Evolutionary conservation across 64 coral and sea anemone genomes (phyloP).

Genomic region (Actinia equina): DNA sequence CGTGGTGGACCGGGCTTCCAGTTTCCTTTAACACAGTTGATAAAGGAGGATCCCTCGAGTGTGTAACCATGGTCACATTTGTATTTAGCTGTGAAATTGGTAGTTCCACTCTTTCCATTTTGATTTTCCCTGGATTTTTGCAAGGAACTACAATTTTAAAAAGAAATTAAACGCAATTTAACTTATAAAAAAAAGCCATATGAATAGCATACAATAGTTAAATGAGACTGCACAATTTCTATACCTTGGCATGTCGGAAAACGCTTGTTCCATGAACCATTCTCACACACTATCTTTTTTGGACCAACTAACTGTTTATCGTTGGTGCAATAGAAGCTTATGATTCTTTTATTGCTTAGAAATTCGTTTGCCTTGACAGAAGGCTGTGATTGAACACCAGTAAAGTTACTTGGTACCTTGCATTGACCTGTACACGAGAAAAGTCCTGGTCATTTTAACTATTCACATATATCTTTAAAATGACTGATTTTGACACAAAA

Average conservation of each 20-base stretch:
- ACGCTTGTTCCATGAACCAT: neutral
- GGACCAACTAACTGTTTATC: neutral
- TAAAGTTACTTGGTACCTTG: neutral
- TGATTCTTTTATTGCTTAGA: neutral
- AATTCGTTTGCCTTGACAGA: neutral
- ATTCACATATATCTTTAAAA: too few species aligned
- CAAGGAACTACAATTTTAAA: neutral
- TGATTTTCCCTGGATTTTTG: neutral
- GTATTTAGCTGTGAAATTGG: neutral
- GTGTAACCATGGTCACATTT: neutral
- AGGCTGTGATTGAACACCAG: neutral
- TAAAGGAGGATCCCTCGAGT: neutral
- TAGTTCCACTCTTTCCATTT: neutral
- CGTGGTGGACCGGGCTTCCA: constrained; percentile 6
- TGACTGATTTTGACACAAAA: too few species aligned
- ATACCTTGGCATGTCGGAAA: neutral
- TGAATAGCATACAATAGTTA: too few species aligned
- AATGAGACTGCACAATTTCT: neutral
- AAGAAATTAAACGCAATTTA: neutral
- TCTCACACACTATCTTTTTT: neutral
- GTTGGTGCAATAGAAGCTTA: neutral
- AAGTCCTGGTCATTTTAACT: too few species aligned
- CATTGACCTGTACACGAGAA: neutral
- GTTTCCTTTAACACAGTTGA: constrained; percentile 13
- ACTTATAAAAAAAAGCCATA: too few species aligned